Percentiles rank a stretch among this genome's conserved stretches.
phyloP scores from a whole-genome alignment of 2,888 invertebrate genomes.

The Ptilodon capucinus region DNA sequence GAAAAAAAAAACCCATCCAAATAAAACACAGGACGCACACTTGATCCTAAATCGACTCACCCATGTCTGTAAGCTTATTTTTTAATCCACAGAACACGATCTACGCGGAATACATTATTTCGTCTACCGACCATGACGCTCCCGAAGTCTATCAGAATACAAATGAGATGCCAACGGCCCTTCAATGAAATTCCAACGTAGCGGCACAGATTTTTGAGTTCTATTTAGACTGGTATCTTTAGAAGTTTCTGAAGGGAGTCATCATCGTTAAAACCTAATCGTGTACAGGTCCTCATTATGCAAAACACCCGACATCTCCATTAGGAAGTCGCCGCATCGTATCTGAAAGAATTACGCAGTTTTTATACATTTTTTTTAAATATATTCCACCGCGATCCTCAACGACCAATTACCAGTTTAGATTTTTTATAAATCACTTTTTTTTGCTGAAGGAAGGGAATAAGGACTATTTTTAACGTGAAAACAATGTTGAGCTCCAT shows the following conservation, averaged over 20 bases:
- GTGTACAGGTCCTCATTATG: slow-evolving; percentile 73
- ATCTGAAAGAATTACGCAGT: slow-evolving; percentile 24
- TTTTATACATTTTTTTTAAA: slow-evolving; percentile 10
- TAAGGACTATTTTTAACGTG: slow-evolving; percentile 15
- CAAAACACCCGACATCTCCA: slow-evolving; percentile 58
- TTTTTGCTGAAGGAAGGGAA: slow-evolving; percentile 13
- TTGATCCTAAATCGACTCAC: slow-evolving; percentile 3
- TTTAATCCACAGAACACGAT: slow-evolving; percentile 53
- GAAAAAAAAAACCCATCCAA: no score
- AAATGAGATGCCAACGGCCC: slow-evolving; percentile 50
- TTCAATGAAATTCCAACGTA: slow-evolving; percentile 26
- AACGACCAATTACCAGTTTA: slow-evolving; percentile 24
- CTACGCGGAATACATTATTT: slow-evolving; percentile 62
- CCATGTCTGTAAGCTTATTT: slow-evolving; percentile 29
- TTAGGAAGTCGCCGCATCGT: slow-evolving; percentile 51
- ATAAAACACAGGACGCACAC: slow-evolving; percentile 1
- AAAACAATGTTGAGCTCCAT: slow-evolving; percentile 4
- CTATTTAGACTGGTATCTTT: slow-evolving; percentile 19
- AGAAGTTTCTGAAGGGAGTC: slow-evolving; percentile 47
- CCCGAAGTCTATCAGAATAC: slow-evolving; percentile 58
- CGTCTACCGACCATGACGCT: slow-evolving; percentile 67
- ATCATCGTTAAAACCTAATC: slow-evolving; percentile 78
- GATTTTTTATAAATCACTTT: slow-evolving; percentile 27
- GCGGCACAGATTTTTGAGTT: slow-evolving; percentile 13
- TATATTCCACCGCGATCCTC: slow-evolving; percentile 14